Percentiles rank a stretch among this genome's conserved stretches.
phyloP scores from a whole-genome alignment of 2,113 vertebrate species.

The Microcebus lehilahytsara region DNA sequence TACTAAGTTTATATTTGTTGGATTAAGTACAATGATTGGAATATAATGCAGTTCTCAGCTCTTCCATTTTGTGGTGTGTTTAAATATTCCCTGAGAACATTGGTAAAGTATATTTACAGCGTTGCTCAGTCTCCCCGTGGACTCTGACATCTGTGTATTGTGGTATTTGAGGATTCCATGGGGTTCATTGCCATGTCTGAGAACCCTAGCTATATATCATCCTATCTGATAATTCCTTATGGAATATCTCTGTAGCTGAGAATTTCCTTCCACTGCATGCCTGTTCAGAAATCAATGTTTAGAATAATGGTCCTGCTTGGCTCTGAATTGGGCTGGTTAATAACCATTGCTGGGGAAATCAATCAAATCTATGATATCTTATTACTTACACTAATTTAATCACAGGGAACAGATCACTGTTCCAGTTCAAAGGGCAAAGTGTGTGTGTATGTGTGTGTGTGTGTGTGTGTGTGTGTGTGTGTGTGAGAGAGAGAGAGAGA shows the following conservation, averaged over 20 bases:
- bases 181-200: conserved; percentile 66
- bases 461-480: not conserved
- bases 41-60: not conserved
- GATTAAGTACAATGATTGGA: conserved; percentile 37
- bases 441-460: conserved; percentile 34
- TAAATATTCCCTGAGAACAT: conserved; percentile 43
- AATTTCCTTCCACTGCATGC: conserved; percentile 73
- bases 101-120: conserved; percentile 43
- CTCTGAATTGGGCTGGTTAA: conserved; percentile 93
- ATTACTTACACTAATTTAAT: conserved; percentile 99
- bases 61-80: conserved; percentile 9
- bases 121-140: not conserved
- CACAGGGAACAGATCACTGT: conserved; percentile 95
- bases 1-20: conserved; percentile 30
- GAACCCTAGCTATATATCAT: conserved; percentile 67
- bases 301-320: conserved; percentile 94
- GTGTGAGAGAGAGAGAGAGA: not conserved
- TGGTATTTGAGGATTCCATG: conserved; percentile 44
- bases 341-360: conserved; percentile 95
- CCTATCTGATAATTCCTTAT: conserved; percentile 75
- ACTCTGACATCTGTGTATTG: conserved; percentile 48
- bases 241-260: conserved; percentile 74
- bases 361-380: conserved; percentile 98
- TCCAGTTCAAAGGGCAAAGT: conserved; percentile 87
- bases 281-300: conserved; percentile 91